phyloP scores from a whole-genome alignment of 53 echinoderm and acorn worm species.

The Temnopleurus reevesii region DNA sequence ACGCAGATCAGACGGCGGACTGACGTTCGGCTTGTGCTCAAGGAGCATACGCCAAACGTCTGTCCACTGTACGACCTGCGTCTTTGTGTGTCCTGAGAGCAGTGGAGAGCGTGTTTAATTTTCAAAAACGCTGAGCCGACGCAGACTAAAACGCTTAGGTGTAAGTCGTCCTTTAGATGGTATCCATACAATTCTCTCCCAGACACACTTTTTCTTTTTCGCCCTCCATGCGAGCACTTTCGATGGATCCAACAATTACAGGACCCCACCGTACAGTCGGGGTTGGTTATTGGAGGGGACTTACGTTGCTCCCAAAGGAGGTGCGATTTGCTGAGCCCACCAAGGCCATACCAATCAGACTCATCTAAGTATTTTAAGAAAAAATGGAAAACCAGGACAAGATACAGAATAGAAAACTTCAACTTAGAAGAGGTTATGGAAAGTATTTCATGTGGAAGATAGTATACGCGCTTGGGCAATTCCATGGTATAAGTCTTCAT shows the following conservation, averaged over 20 bases:
- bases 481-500: slow-evolving; percentile 38
- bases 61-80: too few relatives aligned
- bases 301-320: slow-evolving; percentile 25
- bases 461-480: background rate
- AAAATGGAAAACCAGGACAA: slow-evolving; percentile 28
- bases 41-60: too few relatives aligned
- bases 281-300: background rate
- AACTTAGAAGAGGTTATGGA: background rate
- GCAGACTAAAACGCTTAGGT: too few relatives aligned
- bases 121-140: too few relatives aligned
- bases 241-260: slow-evolving; percentile 6
- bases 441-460: background rate
- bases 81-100: too few relatives aligned
- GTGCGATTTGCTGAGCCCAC: slow-evolving; percentile 15
- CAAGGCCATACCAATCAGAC: slow-evolving; percentile 37
- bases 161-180: too few relatives aligned
- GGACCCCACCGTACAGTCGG: background rate
- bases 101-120: too few relatives aligned
- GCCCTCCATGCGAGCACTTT: background rate
- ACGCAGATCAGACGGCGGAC: too few relatives aligned
- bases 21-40: too few relatives aligned
- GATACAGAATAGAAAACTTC: background rate
- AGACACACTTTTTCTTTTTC: background rate
- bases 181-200: background rate
- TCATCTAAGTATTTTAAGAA: background rate